Evolutionary conservation across 2,797 vertebrate genomes (phyloP).

Genomic region (Paratrypauchen microcephalus): DNA sequence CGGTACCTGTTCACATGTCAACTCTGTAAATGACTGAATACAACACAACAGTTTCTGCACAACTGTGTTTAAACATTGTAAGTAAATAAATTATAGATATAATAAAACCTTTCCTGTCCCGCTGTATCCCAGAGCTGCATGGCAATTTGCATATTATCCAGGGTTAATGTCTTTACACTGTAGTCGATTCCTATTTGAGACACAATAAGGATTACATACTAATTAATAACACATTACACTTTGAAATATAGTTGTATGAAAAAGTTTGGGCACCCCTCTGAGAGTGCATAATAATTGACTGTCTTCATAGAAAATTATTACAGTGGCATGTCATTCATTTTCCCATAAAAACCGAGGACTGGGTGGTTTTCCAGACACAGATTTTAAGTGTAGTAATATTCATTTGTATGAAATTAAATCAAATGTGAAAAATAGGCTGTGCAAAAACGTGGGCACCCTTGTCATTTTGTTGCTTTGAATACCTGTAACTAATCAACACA

Average conservation of each 20-base stretch:
- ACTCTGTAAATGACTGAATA: neutral
- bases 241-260: neutral
- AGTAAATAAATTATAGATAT: neutral
- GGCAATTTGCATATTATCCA: slow-evolving; percentile 83
- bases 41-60: neutral
- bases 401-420: no score
- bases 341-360: no score
- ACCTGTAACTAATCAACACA: no score
- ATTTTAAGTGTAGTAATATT: no score
- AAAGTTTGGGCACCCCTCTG: no score
- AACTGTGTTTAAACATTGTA: neutral
- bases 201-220: neutral
- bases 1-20: slow-evolving; percentile 76
- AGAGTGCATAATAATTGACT: no score
- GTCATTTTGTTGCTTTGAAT: no score
- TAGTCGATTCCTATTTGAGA: slow-evolving; percentile 86
- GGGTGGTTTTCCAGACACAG: no score
- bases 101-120: slow-evolving; percentile 88
- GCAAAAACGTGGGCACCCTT: no score
- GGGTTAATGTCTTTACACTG: slow-evolving; percentile 84
- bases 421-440: no score
- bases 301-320: no score
- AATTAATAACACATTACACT: neutral
- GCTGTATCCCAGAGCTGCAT: slow-evolving; percentile 96
- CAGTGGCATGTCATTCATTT: no score